Evolutionary conservation across 2,797 vertebrate genomes (phyloP), one percentile per base, ranked within the genome.

Genomic region (Pipistrellus nathusii): DNA sequence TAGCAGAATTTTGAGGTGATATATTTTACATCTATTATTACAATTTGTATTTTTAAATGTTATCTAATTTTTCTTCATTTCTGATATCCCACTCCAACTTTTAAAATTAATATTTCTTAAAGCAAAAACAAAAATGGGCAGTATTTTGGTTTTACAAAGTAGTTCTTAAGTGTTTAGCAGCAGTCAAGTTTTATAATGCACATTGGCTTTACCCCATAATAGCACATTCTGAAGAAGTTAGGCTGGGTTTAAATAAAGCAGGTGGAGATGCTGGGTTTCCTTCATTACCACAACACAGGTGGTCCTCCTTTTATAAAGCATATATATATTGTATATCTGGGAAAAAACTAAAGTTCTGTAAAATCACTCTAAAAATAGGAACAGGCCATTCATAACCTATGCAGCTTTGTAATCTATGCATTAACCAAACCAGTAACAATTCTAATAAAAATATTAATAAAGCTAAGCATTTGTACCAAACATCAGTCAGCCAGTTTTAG

Each of bases 31-130:
- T 93, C 3, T 72, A 17, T 62, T 94, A 81, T 57, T 80, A 38
- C 3, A 73, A 15, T 83, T 5, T 84, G 1, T 84, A 51, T 90
- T 95, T 86, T 91, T 77, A 62, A 76, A 62, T 72, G 20, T 93
- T 94, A 51, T 15, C 93, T 69, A 80, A 35, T 90, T 86, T 86
- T 62, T 72, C 80, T 80, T 69, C 27, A 88, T 83, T 88, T 32
- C 53, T n/a, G 77, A n/a, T 78, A 75, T 88, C 85, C 82, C 11
- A 86, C 30, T 81, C 1, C 14, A 90, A 2, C 4, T 5, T 92
- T 35, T 53, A n/a, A 66, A 66, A 66, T 53, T 91, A 82, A 25
- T 78, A 30, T 91, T 91, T 78, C 12, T 62, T 73, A 95, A 35
- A 81, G 30, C 17, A 90, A 48, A 90, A 41, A 13, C 27, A 78